phyloP scores from a whole-genome alignment of 1,140 invertebrate genomes.

The Lepidostoma basale region DNA sequence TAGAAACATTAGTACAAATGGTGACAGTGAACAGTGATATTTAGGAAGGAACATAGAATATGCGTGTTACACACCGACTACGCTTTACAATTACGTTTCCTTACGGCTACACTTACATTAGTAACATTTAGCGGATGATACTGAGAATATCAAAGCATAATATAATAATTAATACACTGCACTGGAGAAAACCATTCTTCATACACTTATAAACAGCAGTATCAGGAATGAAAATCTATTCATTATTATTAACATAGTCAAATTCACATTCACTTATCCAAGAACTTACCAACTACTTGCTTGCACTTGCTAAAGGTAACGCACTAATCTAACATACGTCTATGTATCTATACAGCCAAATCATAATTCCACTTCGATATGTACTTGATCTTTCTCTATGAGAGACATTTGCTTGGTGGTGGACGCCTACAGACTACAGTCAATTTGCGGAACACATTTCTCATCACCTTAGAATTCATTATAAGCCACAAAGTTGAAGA shows the following conservation, averaged over 20 bases:
- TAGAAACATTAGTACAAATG: slow-evolving; percentile 1
- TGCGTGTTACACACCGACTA: not conserved
- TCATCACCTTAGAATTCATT: too few species aligned
- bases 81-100: not conserved
- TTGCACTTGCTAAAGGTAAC: slow-evolving; percentile 2
- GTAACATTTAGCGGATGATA: slow-evolving; percentile 19
- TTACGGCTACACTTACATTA: not conserved
- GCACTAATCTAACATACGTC: not conserved
- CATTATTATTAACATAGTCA: slow-evolving; percentile 17
- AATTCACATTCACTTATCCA: not conserved
- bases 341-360: slow-evolving; percentile 22
- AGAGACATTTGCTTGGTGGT: too few species aligned
- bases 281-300: not conserved
- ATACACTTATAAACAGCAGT: slow-evolving; percentile 20
- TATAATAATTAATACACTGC: slow-evolving; percentile 19
- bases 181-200: slow-evolving; percentile 15
- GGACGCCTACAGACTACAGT: too few species aligned
- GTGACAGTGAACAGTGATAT: slow-evolving; percentile 6
- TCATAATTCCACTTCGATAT: not conserved
- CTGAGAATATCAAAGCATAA: slow-evolving; percentile 26
- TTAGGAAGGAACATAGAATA: slow-evolving; percentile 9
- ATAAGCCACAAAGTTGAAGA: too few species aligned
- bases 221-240: slow-evolving; percentile 22
- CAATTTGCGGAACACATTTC: too few species aligned
- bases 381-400: not conserved